A percentile compares a stretch with the other conserved stretches of the same genome.
phyloP scores from a whole-genome alignment of 1,140 invertebrate species.

The Drosophila tsacasi region DNA sequence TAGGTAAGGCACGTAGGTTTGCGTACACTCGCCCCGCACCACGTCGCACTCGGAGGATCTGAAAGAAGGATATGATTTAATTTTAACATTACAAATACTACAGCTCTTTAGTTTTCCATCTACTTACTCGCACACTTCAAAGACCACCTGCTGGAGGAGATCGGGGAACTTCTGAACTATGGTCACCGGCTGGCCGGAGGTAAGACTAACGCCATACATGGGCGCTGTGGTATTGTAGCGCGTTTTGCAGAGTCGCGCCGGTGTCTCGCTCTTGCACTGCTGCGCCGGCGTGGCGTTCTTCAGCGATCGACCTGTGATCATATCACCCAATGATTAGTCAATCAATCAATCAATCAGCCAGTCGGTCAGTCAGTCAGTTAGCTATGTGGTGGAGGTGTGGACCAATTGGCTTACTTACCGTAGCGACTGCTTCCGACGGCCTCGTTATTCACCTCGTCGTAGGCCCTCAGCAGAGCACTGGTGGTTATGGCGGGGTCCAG shows the following conservation, averaged over 20 bases:
- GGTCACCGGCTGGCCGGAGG: constrained; percentile 95
- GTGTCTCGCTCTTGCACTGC: constrained; percentile 87
- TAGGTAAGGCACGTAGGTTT: constrained; percentile 96
- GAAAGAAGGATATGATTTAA: constrained; percentile 14
- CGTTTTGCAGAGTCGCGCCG: constrained; percentile 92
- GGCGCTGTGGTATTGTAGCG: constrained; percentile 96
- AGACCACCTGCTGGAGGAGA: constrained; percentile 96
- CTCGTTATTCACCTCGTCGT: constrained; percentile 86
- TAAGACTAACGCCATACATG: constrained; percentile 96
- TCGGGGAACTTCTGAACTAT: constrained; percentile 98
- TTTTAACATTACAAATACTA: not conserved
- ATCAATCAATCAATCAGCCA: constrained; percentile 39
- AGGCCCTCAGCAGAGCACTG: constrained; percentile 89
- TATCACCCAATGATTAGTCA: constrained; percentile 25
- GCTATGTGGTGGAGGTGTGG: constrained; percentile 32
- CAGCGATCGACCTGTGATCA: constrained; percentile 72
- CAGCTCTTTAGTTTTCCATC: not conserved
- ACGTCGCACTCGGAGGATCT: constrained; percentile 95
- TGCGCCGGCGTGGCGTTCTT: constrained; percentile 71
- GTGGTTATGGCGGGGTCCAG: constrained; percentile 90
- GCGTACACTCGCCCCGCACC: constrained; percentile 94
- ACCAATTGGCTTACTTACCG: constrained; percentile 76
- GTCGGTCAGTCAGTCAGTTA: constrained; percentile 19
- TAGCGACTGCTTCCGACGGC: constrained; percentile 78
- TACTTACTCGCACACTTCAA: constrained; percentile 93